These are phyloP conservation scores for Diogma glabrata DNA, from an alignment of 2,888 invertebrate genomes.

Conservation along the genomic window DNA sequence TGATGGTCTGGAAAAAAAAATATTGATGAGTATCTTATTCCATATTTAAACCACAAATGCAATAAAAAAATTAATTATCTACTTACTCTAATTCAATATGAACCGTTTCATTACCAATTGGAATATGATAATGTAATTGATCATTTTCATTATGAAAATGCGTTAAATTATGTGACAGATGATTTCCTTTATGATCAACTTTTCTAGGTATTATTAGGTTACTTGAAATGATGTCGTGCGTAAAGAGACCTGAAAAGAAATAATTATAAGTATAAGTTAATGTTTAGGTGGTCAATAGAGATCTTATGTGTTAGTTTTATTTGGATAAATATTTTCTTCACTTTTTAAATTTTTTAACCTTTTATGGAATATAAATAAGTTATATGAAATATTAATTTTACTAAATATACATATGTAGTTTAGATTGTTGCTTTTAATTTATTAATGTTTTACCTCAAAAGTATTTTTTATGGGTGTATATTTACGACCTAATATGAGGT, in stretches of 20 bases:
- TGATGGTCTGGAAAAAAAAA: slow-evolving; percentile 44
- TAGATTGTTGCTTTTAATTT: no score
- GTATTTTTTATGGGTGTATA: no score
- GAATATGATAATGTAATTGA: slow-evolving; percentile 24
- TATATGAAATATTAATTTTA: no score
- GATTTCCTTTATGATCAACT: slow-evolving; percentile 30
- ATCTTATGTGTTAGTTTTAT: no score
- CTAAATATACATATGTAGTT: no score
- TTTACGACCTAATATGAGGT: no score
- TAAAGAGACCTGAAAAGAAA: slow-evolving; percentile 28
- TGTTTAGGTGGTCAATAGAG: no score
- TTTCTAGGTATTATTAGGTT: slow-evolving; percentile 32
- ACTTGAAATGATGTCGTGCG: slow-evolving; percentile 29
- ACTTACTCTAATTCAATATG: slow-evolving; percentile 36
- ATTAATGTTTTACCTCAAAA: no score
- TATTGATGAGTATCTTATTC: not conserved
- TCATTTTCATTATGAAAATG: slow-evolving; percentile 27
- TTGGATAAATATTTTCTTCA: no score
- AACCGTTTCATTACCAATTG: slow-evolving; percentile 29
- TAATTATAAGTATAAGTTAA: not conserved
- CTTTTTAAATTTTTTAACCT: no score
- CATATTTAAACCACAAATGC: no score
- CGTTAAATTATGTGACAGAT: slow-evolving; percentile 30
- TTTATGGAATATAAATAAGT: no score
- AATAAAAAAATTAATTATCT: slow-evolving; percentile 17